Evolutionary conservation across 1,140 invertebrate genomes (phyloP).

Genomic region (Zaprionus tsacasi): DNA sequence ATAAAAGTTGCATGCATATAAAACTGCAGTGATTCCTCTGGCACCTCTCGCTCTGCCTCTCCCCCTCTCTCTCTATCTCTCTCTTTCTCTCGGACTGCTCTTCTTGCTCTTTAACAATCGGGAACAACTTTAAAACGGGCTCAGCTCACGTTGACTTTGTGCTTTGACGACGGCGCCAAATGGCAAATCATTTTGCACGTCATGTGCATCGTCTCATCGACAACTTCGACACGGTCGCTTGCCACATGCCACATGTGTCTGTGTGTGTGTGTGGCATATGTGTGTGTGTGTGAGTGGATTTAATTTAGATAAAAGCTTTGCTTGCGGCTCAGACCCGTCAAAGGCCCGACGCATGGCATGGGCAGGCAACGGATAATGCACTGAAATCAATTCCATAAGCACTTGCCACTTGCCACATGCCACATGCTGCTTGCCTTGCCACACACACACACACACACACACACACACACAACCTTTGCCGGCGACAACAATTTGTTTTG

Average conservation of each 20-base stretch:
- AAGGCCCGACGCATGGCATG: slow-evolving; percentile 17
- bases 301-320: slow-evolving; percentile 82
- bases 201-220: slow-evolving; percentile 29
- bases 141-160: slow-evolving; percentile 41
- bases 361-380: slow-evolving; percentile 54
- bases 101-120: slow-evolving; percentile 26
- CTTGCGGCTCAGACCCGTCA: slow-evolving; percentile 14
- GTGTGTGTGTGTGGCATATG: slow-evolving; percentile 1
- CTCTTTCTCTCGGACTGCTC: slow-evolving; percentile 1
- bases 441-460: slow-evolving; percentile 41
- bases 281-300: slow-evolving; percentile 56
- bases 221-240: slow-evolving; percentile 12
- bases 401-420: slow-evolving; percentile 46
- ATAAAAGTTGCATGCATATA: slow-evolving; percentile 72
- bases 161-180: slow-evolving; percentile 52
- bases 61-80: slow-evolving; percentile 51
- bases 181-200: slow-evolving; percentile 67
- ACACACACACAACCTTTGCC: slow-evolving; percentile 49
- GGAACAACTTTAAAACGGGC: slow-evolving; percentile 52
- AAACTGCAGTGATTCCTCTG: slow-evolving; percentile 68
- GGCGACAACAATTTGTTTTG: slow-evolving; percentile 75
- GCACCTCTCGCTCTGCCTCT: slow-evolving; percentile 23
- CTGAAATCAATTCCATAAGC: slow-evolving; percentile 77
- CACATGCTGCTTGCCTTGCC: slow-evolving; percentile 32
- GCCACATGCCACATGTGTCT: background rate